These are phyloP conservation scores for Lacerta bilineata DNA, from an alignment of 2,797 vertebrate species.

Conservation along the genomic window DNA sequence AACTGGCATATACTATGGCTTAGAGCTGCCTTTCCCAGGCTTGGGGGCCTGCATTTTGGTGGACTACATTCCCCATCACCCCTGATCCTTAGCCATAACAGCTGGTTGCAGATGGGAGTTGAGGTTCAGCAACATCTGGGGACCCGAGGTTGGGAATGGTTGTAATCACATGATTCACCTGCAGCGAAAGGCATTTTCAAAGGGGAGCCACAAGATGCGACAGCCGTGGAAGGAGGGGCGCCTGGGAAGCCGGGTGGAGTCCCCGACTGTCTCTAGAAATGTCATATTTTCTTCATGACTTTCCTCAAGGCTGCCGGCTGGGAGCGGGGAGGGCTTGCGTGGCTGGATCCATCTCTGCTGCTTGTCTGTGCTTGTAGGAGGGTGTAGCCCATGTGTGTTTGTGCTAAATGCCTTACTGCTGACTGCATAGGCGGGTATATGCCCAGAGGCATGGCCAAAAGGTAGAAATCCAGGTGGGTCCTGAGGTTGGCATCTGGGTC, in stretches of 20 bases:
- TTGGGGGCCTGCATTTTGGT: too few relatives aligned
- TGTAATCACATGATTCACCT: conserved; percentile 69
- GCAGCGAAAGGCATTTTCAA: conserved; percentile 59
- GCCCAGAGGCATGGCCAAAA: not conserved
- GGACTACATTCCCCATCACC: too few relatives aligned
- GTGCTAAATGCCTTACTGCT: not conserved
- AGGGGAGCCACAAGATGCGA: conserved; percentile 47
- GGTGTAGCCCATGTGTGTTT: conserved; percentile 41
- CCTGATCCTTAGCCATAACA: too few relatives aligned
- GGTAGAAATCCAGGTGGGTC: not conserved
- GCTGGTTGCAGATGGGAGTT: too few relatives aligned
- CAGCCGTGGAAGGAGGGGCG: conserved; percentile 53
- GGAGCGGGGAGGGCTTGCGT: conserved; percentile 55
- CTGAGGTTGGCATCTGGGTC: not conserved
- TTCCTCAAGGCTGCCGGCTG: conserved; percentile 66
- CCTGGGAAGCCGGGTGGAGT: conserved; percentile 59
- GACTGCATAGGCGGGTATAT: not conserved
- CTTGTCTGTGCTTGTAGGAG: conserved; percentile 68
- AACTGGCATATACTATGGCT: too few relatives aligned
- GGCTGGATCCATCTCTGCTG: conserved; percentile 30
- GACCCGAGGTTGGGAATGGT: too few relatives aligned
- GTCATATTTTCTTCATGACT: conserved; percentile 66
- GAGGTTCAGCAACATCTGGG: too few relatives aligned
- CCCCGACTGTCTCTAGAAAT: conserved; percentile 61
- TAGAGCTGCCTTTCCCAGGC: too few relatives aligned